phyloP scores from a whole-genome alignment of 1,140 invertebrate species.

The Paracyclopina nana region DNA sequence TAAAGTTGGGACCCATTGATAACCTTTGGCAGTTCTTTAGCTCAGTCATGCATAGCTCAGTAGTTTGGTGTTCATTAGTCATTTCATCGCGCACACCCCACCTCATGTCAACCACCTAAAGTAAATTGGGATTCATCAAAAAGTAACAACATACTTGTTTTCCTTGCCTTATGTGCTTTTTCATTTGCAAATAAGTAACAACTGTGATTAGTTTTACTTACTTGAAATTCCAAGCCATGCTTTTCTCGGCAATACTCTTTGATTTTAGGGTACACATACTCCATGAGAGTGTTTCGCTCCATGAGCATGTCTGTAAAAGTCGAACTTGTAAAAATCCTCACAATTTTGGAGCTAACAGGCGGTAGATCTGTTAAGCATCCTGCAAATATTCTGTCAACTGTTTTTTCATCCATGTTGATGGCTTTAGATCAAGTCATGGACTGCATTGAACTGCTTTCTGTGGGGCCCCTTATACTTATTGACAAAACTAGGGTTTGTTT shows the following conservation, averaged over 20 bases:
- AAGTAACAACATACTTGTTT: too few relatives aligned
- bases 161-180: too few relatives aligned
- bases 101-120: conserved; percentile 95
- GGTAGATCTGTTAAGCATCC: conserved; percentile 72
- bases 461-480: too few relatives aligned
- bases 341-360: conserved; percentile 89
- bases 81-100: conserved; percentile 93
- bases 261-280: conserved; percentile 86
- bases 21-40: conserved; percentile 90
- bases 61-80: conserved; percentile 97
- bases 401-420: conserved; percentile 57
- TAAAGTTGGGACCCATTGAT: conserved; percentile 95
- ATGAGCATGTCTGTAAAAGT: conserved; percentile 98
- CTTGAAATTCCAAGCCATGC: conserved; percentile 96
- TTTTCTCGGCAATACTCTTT: conserved; percentile 94
- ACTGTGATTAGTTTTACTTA: too few relatives aligned
- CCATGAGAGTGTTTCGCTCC: conserved; percentile 94
- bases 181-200: too few relatives aligned
- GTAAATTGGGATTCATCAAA: too few relatives aligned
- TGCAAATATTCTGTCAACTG: conserved; percentile 69
- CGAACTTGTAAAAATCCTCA: conserved; percentile 95
- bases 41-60: conserved; percentile 90
- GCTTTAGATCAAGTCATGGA: too few relatives aligned
- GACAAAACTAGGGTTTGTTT: too few relatives aligned
- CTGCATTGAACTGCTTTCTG: too few relatives aligned